Percentiles rank a stretch among this genome's conserved stretches.
These are phyloP conservation scores for Temnopleurus reevesii DNA, from an alignment of 53 echinoderm and acorn worm species.

Conservation along the genomic window DNA sequence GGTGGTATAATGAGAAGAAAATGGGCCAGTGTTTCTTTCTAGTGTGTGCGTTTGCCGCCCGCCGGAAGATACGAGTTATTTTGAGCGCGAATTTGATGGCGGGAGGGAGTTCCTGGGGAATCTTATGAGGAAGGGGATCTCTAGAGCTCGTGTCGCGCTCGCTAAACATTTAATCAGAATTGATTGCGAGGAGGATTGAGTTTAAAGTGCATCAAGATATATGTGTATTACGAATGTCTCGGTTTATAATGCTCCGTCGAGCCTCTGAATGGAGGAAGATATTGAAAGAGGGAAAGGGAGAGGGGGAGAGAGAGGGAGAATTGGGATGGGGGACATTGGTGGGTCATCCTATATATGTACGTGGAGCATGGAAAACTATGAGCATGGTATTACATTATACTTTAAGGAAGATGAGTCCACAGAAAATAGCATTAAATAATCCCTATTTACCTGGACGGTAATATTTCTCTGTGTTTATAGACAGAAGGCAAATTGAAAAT, in stretches of 20 bases:
- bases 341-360: too few species aligned
- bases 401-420: too few species aligned
- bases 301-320: not conserved
- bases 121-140: not conserved
- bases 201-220: constrained; percentile 20
- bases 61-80: constrained; percentile 24
- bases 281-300: not conserved
- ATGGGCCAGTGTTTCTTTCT: constrained; percentile 9
- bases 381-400: too few species aligned
- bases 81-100: not conserved
- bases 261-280: not conserved
- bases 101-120: not conserved
- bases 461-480: too few species aligned
- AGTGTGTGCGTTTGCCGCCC: not conserved
- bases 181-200: constrained; percentile 9
- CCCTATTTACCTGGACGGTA: too few species aligned
- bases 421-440: too few species aligned
- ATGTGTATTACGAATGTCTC: constrained; percentile 25
- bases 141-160: not conserved
- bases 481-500: too few species aligned
- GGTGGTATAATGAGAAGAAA: not conserved
- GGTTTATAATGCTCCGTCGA: not conserved
- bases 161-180: constrained; percentile 41
- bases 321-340: not conserved
- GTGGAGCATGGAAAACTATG: too few species aligned